phyloP scores from a whole-genome alignment of 2,797 vertebrate genomes.

The Remorina albescens region DNA sequence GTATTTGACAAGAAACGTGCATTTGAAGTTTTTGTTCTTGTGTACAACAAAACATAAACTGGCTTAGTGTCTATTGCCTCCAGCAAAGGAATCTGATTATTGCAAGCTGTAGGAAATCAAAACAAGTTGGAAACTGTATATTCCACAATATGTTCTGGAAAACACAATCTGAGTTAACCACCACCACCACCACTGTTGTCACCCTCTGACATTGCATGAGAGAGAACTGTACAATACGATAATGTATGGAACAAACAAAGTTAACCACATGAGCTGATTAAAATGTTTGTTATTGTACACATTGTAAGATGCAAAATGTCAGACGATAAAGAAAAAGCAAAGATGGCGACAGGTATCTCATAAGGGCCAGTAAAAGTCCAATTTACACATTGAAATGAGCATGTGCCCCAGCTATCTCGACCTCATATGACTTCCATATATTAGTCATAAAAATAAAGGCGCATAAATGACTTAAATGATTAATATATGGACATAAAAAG shows the following conservation, averaged over 20 bases:
- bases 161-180: not conserved
- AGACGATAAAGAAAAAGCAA: not conserved
- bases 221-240: not conserved
- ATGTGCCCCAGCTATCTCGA: not conserved
- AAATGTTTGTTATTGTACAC: not conserved
- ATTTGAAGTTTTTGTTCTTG: not conserved
- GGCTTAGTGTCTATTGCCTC: not conserved
- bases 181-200: not conserved
- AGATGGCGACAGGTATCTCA: conserved; percentile 4
- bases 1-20: conserved; percentile 17
- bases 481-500: too few species aligned
- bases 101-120: conserved; percentile 1
- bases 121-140: not conserved
- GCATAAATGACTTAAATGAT: too few species aligned
- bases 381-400: not conserved
- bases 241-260: not conserved
- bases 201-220: not conserved
- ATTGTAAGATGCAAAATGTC: not conserved
- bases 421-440: too few species aligned
- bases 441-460: not conserved
- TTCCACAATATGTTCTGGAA: conserved; percentile 1
- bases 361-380: not conserved
- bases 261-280: not conserved
- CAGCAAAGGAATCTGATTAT: not conserved
- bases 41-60: conserved; percentile 20